Base-by-base conservation (phyloP, 2,888 invertebrate species). In the Lepidocyrtinus sp. region DNA sequence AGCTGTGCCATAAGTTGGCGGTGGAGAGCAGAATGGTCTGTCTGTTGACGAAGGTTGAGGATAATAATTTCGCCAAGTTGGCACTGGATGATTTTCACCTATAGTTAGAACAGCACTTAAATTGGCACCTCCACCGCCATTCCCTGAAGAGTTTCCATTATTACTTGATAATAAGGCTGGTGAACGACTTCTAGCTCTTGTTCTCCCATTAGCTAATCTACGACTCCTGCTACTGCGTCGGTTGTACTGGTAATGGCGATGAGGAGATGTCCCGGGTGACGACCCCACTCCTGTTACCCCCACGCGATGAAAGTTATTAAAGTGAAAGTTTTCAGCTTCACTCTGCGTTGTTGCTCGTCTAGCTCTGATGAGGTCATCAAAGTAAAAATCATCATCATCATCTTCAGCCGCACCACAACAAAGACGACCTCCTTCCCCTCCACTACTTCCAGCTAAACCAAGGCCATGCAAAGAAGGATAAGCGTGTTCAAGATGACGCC, bases 331-430 rank as follows among this genome's bases (percentile, higher is more conserved):
- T 19, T 75, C 75, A 26, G 25, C 62, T 36, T 64, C 62, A 15
- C 45, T 22, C 26, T 36, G n/a, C 2, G 27, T 25, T 9, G 27
- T 24, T n/a, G 46, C 46, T 22, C 59, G 19, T 12, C 59, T 1
- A 17, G 59, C 59, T 12, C 59, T 59, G 9, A 25, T 46, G n/a
- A 67, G 72, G 36, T 78, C 72, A 17, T 78, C 72, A 25, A 78
- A 68, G 50, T 78, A 78, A 22, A 19, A 71, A 22, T 77, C 77
- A 24, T 78, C 72, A 19, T 78, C 78, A 19, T 76, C 70, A 27
- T 72, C 72, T 1, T 64, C 65, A 21, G 19, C n/a, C 9, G 2
- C 59, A 2, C 59, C 19, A 21, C 59, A 59, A 12, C 19, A 59
- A 22, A 59, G 22, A 21, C 21, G 59, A 21, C 70, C 17, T 68